phyloP scores from a whole-genome alignment of 2,888 invertebrate genomes.

The Oasisia sp. region DNA sequence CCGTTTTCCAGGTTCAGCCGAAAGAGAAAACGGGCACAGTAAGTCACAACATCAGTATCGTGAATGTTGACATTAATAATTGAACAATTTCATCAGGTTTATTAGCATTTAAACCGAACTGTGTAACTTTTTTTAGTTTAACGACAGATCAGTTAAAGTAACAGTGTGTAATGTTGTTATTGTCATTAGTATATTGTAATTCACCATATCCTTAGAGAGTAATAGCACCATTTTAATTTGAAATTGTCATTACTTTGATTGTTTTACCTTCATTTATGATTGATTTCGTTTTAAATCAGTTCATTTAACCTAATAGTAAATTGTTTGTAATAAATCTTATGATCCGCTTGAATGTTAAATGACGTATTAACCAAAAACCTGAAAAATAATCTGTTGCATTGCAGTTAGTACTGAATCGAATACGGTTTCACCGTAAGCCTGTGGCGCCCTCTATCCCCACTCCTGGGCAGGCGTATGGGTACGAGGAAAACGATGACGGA shows the following conservation, averaged over 20 bases:
- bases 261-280: background rate
- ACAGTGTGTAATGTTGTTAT: background rate
- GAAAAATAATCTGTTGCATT: constrained; percentile 22
- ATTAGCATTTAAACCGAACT: background rate
- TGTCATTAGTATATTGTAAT: background rate
- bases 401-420: constrained; percentile 54
- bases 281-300: background rate
- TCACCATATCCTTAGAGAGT: background rate
- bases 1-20: background rate
- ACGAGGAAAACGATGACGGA: constrained; percentile 65
- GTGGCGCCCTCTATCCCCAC: constrained; percentile 65
- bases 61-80: background rate
- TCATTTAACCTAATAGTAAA: background rate
- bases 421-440: constrained; percentile 62
- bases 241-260: background rate
- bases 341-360: background rate
- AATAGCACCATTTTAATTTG: background rate
- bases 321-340: background rate
- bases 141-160: background rate
- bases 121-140: background rate
- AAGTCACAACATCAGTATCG: constrained; percentile 5
- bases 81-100: background rate
- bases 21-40: constrained; percentile 21
- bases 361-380: background rate
- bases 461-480: constrained; percentile 64